Evolutionary conservation across 2,888 invertebrate genomes (phyloP).

Genomic region (Hylaea fasciaria): DNA sequence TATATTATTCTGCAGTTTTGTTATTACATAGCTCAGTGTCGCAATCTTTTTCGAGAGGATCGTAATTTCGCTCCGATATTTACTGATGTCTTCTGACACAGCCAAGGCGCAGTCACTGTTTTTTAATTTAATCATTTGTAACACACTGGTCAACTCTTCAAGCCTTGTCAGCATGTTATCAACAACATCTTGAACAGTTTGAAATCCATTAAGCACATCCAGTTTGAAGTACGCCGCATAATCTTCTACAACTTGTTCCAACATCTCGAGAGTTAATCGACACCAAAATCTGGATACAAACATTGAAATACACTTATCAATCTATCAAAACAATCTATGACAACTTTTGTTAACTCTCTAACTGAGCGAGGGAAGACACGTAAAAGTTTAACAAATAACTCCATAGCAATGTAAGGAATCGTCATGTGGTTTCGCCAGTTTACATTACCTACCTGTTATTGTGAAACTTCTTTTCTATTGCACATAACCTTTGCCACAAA

Average conservation of each 20-base stretch:
- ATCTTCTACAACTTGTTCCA: slow-evolving; percentile 80
- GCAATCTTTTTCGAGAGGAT: slow-evolving; percentile 82
- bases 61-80: slow-evolving; percentile 81
- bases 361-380: slow-evolving; percentile 63
- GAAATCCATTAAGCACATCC: slow-evolving; percentile 82
- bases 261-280: slow-evolving; percentile 64
- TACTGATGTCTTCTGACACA: slow-evolving; percentile 82
- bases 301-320: slow-evolving; percentile 70
- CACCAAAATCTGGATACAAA: slow-evolving; percentile 78
- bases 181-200: slow-evolving; percentile 86
- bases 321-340: slow-evolving; percentile 69
- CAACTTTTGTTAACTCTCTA: slow-evolving; percentile 67
- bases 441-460: slow-evolving; percentile 43
- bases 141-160: slow-evolving; percentile 87
- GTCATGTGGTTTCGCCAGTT: slow-evolving; percentile 14
- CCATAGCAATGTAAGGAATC: slow-evolving; percentile 53
- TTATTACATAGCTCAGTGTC: slow-evolving; percentile 82
- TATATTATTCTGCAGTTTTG: slow-evolving; percentile 74
- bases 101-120: slow-evolving; percentile 73
- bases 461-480: slow-evolving; percentile 42
- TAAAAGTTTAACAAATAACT: slow-evolving; percentile 66
- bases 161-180: slow-evolving; percentile 88
- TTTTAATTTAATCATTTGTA: slow-evolving; percentile 83
- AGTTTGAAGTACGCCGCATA: slow-evolving; percentile 84
- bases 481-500: slow-evolving; percentile 19